Evolutionary conservation across 2,797 vertebrate genomes (phyloP).

Genomic region (Pteronotus mesoamericanus): DNA sequence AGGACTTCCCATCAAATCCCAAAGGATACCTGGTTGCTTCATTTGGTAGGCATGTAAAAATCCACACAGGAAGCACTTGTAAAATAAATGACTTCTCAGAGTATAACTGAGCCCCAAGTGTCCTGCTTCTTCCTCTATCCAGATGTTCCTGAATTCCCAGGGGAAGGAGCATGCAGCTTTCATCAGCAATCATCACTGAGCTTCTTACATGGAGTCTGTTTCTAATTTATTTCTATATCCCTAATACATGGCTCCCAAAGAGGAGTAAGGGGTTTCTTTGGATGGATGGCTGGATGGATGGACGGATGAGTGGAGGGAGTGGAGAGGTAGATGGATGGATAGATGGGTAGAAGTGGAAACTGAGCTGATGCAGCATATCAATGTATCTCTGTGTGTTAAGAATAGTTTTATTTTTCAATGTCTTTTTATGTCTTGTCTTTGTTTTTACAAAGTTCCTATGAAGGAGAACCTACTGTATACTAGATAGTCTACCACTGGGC

Average conservation of each 20-base stretch:
- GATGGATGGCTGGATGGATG: neutral
- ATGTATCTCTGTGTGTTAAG: neutral
- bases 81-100: slow-evolving; percentile 12
- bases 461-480: neutral
- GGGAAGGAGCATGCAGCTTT: neutral
- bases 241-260: neutral
- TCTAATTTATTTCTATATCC: slow-evolving; percentile 8
- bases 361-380: neutral
- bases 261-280: neutral
- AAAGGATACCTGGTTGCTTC: neutral
- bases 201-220: neutral
- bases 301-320: neutral
- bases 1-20: neutral
- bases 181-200: neutral
- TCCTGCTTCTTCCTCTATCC: neutral
- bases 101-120: neutral
- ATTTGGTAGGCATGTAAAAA: neutral
- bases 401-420: neutral
- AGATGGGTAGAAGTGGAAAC: neutral
- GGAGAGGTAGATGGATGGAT: neutral
- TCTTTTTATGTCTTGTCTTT: neutral
- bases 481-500: neutral
- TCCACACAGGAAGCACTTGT: neutral
- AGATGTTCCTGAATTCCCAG: neutral
- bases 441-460: neutral